Evolutionary conservation across 2,797 vertebrate genomes (phyloP), one percentile per base, ranked within the genome.

Genomic region (Cetoscarus ocellatus): DNA sequence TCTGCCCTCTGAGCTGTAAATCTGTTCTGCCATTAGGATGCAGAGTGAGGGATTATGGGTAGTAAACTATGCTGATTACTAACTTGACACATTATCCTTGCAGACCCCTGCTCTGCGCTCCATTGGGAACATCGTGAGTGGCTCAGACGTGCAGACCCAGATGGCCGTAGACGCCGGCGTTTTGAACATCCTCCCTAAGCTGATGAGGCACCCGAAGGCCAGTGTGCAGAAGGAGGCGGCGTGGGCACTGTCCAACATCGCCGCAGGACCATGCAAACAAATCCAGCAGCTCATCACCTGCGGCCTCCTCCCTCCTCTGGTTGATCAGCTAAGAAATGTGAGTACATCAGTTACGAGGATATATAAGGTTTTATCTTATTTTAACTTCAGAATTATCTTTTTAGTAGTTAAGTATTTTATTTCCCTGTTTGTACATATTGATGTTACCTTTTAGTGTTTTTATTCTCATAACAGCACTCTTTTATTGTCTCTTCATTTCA

Each of bases 131-230:
- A 91, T 98, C 0, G 96, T 99, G 53, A 96, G 96, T 0, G 97
- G 97, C 17, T 98, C 97, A 0, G 97, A 99, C 8, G 6, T 93
- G 12, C 98, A 99, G 88, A 98, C 97, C 0, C 96, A 99, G 86
- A 79, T 70, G 1, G 96, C 93, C 7, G 96, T 98, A 0, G 91
- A 97, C 0, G 96, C 95, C 0, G 97, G 97, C 0, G 69, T 96
- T 48, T 71, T 99, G 44, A 63, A 70, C 0, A 62, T 91, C 15
- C 83, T 99, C 14, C 95, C 96, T 0, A 19, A 53, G 0, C 94
- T 98, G 35, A 92, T 99, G 91, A 84, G 56, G 5, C 95, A 98
- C 42, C 11, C 50, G 0, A 97, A 94, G 80, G 1, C 93, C 35
- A 88, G 85, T 0, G 81, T 98, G 66, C 97, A 98, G 92, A 98